Conservation (phyloP, 2,113 vertebrate species). For the Prunella himalayana region DNA sequence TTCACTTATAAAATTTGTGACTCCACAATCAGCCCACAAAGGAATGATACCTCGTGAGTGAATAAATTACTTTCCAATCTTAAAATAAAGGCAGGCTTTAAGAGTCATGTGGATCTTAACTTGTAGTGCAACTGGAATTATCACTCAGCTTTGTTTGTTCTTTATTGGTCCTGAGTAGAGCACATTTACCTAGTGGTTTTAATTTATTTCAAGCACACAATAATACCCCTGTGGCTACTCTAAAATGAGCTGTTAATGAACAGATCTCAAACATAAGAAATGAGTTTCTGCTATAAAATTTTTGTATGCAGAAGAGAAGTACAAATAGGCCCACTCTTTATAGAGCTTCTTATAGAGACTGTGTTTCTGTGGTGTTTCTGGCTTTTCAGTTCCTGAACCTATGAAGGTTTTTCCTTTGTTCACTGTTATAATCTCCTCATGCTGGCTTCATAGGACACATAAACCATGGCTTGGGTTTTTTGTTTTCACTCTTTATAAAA, state of each 20-base stretch:
- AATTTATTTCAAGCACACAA: not conserved
- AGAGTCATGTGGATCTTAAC: not conserved
- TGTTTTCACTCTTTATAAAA: not conserved
- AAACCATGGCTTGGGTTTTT: not conserved
- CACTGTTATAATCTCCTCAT: not conserved
- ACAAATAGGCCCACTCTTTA: not conserved
- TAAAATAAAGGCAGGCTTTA: slow-evolving; percentile 56
- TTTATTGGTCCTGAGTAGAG: not conserved
- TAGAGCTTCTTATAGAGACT: not conserved
- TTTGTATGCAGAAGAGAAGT: not conserved
- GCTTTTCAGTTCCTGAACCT: not conserved
- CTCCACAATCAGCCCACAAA: not conserved
- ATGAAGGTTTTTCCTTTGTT: not conserved
- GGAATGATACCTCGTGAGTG: slow-evolving; percentile 7
- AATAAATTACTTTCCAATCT: slow-evolving; percentile 16
- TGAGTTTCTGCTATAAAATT: not conserved
- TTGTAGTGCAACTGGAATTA: not conserved
- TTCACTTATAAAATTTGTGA: slow-evolving; percentile 18
- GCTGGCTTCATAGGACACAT: not conserved
- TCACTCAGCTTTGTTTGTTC: not conserved
- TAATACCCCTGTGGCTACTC: not conserved
- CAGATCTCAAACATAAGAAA: not conserved
- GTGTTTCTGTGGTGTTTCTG: not conserved
- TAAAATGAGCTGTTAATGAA: not conserved
- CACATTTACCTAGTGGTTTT: not conserved